Conservation (phyloP, 2,797 vertebrate genomes). For the Hapalemur alaotrensis region DNA sequence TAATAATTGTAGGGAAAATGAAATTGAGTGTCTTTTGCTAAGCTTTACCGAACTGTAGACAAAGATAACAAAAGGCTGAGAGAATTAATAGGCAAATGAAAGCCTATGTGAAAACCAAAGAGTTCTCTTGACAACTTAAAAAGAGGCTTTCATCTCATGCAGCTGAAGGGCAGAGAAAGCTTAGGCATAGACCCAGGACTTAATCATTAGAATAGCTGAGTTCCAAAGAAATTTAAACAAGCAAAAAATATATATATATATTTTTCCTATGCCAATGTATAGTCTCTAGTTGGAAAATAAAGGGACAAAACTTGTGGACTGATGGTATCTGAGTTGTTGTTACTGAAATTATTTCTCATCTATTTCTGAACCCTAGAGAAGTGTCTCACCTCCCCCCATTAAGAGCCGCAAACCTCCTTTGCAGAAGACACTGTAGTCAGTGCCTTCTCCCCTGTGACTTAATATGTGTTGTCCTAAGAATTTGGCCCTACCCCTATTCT, state of each 20-base stretch:
- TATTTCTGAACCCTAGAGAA: not conserved
- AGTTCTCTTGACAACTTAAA: not conserved
- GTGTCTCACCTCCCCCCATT: not conserved
- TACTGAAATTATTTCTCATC: not conserved
- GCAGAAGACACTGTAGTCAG: not conserved
- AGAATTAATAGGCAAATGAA: not conserved
- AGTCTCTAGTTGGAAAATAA: not conserved
- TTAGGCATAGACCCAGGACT: not conserved
- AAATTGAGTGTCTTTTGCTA: not conserved
- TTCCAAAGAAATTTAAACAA: not conserved
- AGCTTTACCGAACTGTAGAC: not conserved
- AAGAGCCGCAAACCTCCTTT: not conserved
- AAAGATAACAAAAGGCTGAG: not conserved
- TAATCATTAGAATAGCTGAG: not conserved
- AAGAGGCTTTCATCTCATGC: not conserved
- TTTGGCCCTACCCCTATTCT: not conserved
- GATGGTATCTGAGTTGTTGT: not conserved
- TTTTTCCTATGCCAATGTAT: not conserved
- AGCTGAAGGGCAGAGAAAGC: not conserved
- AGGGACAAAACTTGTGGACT: not conserved
- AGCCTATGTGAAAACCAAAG: not conserved
- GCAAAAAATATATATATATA: not conserved
- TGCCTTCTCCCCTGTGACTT: not conserved
- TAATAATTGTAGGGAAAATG: not conserved
- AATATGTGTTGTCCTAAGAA: not conserved